Evolutionary conservation across 2,113 vertebrate genomes (phyloP).

Genomic region (Dissostichus mawsoni): DNA sequence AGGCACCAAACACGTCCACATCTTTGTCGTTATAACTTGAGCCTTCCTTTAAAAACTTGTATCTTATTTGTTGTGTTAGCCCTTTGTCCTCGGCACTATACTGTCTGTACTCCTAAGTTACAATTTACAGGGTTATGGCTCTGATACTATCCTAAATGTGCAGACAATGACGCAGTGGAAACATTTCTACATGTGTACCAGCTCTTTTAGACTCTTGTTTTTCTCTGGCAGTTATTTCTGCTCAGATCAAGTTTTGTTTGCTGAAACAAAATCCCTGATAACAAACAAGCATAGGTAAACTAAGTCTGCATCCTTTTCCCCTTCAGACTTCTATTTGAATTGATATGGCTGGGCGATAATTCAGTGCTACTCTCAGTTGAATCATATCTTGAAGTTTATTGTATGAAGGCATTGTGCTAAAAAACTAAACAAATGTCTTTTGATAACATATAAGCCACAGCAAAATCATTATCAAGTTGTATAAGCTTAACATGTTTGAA

Average conservation of each 20-base stretch:
- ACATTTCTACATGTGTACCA: background rate
- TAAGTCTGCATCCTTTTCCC: background rate
- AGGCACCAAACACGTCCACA: slow-evolving; percentile 24
- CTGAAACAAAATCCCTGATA: background rate
- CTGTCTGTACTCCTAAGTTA: background rate
- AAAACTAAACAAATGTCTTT: no score
- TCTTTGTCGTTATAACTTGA: slow-evolving; percentile 12
- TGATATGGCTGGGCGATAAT: background rate
- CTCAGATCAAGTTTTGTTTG: background rate
- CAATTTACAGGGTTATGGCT: background rate
- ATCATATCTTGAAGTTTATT: no score
- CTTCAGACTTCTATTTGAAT: background rate
- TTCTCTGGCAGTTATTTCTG: background rate
- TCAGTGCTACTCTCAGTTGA: background rate
- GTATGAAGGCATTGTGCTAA: no score
- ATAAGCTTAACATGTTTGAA: no score
- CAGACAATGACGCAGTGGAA: background rate
- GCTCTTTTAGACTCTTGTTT: background rate
- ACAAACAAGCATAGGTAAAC: background rate
- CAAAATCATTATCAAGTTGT: no score
- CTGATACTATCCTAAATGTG: slow-evolving; percentile 1
- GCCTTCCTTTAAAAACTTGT: background rate
- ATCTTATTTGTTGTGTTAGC: background rate
- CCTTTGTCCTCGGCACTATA: no score
- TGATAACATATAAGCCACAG: no score